Evolutionary conservation across 2,888 invertebrate genomes (phyloP), one percentile per base, ranked within the genome.

Genomic region (Empis stercorea): DNA sequence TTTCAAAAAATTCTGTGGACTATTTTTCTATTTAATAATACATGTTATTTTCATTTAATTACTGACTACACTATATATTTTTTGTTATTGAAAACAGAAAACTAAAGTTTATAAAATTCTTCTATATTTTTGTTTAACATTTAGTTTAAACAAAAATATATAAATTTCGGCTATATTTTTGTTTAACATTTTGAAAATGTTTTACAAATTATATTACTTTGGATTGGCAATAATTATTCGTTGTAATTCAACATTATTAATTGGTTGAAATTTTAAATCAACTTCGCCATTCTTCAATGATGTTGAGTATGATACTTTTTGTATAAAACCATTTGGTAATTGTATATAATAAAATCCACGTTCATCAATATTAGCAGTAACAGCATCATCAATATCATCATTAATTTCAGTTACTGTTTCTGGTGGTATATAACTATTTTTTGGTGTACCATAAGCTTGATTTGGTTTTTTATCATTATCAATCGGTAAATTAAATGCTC

Each of bases 251-350:
- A 7, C 13, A 34, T n/a, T n/a, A n/a, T 13, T n/a, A 34, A 34
- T 2, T n/a, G 34, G 34, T 34, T 34, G 34, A 13, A 34, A n/a
- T n/a, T 34, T 27, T 27, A 27, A 27, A 27, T 34, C 34, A 34
- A n/a, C 13, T 34, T 13, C 13, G 4, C 34, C 34, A n/a, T n/a
- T 34, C 13, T 7, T 7, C 27, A 14, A 23, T 20, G 40, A 14
- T 14, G 27, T 20, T 11, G 20, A 14, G n/a, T 20, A 40, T 27
- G 40, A 23, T 16, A 40, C 16, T 40, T 40, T 40, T 23, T 40
- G 40, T 40, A 40, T 40, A 23, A 14, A 9, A 23, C 40, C 40
- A 27, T 40, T 40, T 23, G 40, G 40, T 40, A 40, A 40, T n/a
- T 20, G 40, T 4, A 40, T n/a, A 40, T 40, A 40, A 40, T 23